These are phyloP conservation scores for Drosophila heteroneura DNA, from an alignment of 2,888 invertebrate species.

Conservation along the genomic window DNA sequence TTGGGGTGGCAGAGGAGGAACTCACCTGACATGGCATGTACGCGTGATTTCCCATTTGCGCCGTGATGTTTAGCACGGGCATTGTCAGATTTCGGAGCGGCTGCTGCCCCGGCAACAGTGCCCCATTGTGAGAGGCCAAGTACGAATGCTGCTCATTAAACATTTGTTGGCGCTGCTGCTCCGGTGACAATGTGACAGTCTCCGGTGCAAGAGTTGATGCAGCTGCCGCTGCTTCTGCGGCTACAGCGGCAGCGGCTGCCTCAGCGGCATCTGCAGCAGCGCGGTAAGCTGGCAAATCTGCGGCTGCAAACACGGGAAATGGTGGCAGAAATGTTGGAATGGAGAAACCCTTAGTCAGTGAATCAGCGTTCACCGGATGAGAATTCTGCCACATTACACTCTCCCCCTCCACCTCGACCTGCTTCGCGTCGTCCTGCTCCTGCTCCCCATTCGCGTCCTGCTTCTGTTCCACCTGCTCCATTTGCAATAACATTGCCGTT, in stretches of 20 bases:
- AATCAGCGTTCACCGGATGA: constrained; percentile 74
- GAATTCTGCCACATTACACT: constrained; percentile 32
- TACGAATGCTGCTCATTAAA: constrained; percentile 81
- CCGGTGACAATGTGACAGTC: constrained; percentile 68
- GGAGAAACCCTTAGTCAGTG: constrained; percentile 83
- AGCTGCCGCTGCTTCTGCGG: constrained; percentile 50
- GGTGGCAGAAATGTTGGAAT: constrained; percentile 83
- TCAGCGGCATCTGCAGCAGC: constrained; percentile 70
- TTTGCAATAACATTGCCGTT: constrained; percentile 33
- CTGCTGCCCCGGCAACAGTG: constrained; percentile 43
- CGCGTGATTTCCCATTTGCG: constrained; percentile 95
- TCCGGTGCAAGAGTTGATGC: constrained; percentile 51
- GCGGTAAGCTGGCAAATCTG: constrained; percentile 79
- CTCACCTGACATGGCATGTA: constrained; percentile 95
- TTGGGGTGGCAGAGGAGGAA: constrained; percentile 15
- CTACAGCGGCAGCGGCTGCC: constrained; percentile 55
- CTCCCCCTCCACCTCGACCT: constrained; percentile 5
- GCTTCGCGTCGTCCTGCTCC: neutral
- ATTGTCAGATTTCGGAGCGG: constrained; percentile 74
- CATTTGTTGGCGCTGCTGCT: constrained; percentile 72
- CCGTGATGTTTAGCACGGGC: constrained; percentile 91
- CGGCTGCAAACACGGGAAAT: constrained; percentile 82
- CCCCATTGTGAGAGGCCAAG: constrained; percentile 72
- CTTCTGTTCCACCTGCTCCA: neutral
- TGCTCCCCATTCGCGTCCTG: neutral